These are phyloP conservation scores for Dendrolimus pini DNA, from an alignment of 2,888 invertebrate species.

Conservation along the genomic window DNA sequence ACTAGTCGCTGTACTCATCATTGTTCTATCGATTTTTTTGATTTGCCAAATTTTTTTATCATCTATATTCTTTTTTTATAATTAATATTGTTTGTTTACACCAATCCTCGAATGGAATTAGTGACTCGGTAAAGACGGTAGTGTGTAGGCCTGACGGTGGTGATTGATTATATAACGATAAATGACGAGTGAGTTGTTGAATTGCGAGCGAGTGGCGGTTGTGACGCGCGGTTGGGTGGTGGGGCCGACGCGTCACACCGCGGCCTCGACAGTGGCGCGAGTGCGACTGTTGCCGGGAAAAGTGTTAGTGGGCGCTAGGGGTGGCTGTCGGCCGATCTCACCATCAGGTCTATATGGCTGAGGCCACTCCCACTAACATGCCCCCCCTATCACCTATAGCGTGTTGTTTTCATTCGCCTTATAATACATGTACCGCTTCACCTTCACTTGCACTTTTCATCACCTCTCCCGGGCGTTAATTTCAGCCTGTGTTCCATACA, in stretches of 20 bases:
- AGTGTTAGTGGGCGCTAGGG: constrained; percentile 30
- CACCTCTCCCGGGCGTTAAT: constrained; percentile 53
- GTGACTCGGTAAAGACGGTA: constrained; percentile 71
- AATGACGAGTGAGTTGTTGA: not conserved
- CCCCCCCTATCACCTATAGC: constrained; percentile 40
- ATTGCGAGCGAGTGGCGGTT: constrained; percentile 12
- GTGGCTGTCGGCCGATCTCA: constrained; percentile 48
- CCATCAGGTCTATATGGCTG: constrained; percentile 66
- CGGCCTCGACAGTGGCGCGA: constrained; percentile 11
- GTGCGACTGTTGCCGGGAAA: constrained; percentile 29
- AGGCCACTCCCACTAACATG: constrained; percentile 59
- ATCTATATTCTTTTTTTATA: constrained; percentile 33
- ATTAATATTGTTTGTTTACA: constrained; percentile 44
- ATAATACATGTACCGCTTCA: constrained; percentile 5
- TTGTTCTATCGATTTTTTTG: constrained; percentile 58
- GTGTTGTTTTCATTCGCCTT: constrained; percentile 52
- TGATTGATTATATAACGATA: constrained; percentile 28
- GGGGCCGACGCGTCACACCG: constrained; percentile 46
- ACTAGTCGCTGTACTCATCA: constrained; percentile 74
- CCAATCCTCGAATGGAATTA: constrained; percentile 69
- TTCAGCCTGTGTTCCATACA: constrained; percentile 40
- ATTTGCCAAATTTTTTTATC: constrained; percentile 62
- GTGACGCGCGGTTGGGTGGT: constrained; percentile 32
- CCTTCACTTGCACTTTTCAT: constrained; percentile 8
- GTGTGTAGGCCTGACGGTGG: constrained; percentile 73